Conservation (phyloP, 2,113 vertebrate species). For the Alosa alosa region DNA sequence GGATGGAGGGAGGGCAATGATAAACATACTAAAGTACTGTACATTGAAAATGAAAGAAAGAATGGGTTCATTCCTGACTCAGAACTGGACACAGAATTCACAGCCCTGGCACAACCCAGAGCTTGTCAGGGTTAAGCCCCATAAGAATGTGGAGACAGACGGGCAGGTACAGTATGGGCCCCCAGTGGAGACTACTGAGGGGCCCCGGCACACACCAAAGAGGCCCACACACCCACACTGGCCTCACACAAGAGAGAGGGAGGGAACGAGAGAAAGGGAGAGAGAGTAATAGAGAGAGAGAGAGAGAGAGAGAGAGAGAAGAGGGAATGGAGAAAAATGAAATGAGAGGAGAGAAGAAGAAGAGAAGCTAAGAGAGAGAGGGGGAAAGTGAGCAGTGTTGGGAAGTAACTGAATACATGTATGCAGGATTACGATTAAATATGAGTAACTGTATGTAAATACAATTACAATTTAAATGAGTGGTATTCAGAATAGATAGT, state of each 20-base stretch:
- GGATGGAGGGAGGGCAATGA: neutral
- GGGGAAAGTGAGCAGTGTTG: too few species aligned
- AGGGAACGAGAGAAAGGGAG: neutral
- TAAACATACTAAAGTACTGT: neutral
- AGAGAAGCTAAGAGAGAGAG: too few species aligned
- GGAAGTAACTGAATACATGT: too few species aligned
- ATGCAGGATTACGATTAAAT: too few species aligned
- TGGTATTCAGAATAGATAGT: too few species aligned
- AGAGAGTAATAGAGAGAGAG: neutral
- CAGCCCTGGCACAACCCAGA: neutral
- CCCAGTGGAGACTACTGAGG: neutral
- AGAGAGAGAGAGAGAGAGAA: neutral
- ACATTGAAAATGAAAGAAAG: neutral
- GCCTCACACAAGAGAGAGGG: too few species aligned
- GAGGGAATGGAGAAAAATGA: neutral
- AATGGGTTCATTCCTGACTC: neutral
- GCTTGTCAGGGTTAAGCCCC: neutral
- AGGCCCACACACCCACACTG: neutral
- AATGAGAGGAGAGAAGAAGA: too few species aligned
- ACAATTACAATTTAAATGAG: too few species aligned
- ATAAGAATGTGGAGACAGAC: neutral
- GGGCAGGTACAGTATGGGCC: neutral
- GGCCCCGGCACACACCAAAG: neutral
- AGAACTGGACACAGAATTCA: neutral
- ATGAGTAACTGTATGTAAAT: too few species aligned